These are phyloP conservation scores for Drosophila monieri DNA, from an alignment of 2,888 invertebrate genomes.

Conservation along the genomic window DNA sequence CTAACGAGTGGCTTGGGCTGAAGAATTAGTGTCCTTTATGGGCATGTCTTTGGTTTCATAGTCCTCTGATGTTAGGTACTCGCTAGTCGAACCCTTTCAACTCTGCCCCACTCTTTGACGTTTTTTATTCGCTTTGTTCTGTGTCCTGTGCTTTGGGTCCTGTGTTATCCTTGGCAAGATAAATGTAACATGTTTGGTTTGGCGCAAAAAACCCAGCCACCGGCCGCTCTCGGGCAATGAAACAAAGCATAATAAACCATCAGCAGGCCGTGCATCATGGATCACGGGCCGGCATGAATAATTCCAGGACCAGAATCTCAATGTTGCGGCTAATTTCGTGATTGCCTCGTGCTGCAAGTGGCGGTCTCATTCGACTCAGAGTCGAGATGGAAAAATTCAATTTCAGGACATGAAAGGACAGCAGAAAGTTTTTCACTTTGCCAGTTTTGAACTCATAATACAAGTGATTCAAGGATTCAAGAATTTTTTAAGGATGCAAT, in stretches of 20 bases:
- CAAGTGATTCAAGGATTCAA: constrained; percentile 16
- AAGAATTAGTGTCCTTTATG: no score
- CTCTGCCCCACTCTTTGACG: constrained; percentile 5
- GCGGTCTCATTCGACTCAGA: constrained; percentile 18
- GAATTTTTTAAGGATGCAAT: constrained; percentile 36
- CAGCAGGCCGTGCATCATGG: constrained; percentile 56
- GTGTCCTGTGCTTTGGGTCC: background rate
- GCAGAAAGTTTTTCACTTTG: constrained; percentile 46
- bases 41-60: no score
- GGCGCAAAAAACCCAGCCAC: constrained; percentile 20
- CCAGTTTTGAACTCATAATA: constrained; percentile 19
- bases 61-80: background rate
- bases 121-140: constrained; percentile 12
- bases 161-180: constrained; percentile 61
- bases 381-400: constrained; percentile 18
- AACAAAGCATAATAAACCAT: constrained; percentile 33
- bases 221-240: background rate
- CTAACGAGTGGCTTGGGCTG: no score
- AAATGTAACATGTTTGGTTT: constrained; percentile 70
- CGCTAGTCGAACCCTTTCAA: background rate
- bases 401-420: constrained; percentile 8
- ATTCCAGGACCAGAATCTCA: constrained; percentile 45
- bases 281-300: constrained; percentile 41
- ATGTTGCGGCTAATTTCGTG: constrained; percentile 54
- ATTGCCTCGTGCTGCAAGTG: constrained; percentile 17